Evolutionary conservation across 2,888 invertebrate genomes (phyloP).

Genomic region (Torymus tubicola): DNA sequence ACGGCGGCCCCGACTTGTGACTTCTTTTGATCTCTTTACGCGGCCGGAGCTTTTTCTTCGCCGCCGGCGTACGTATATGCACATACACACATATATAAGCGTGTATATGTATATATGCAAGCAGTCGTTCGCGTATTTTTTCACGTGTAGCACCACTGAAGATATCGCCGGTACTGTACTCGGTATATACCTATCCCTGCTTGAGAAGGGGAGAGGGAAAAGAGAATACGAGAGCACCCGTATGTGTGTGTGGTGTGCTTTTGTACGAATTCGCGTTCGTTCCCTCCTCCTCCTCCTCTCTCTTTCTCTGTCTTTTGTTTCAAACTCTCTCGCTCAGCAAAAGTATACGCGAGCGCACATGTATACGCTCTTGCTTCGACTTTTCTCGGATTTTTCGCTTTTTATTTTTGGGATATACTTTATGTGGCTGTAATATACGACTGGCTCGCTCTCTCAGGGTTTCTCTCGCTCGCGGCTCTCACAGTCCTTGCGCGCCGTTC

Average conservation of each 20-base stretch:
- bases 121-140: no score
- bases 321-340: neutral
- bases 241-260: neutral
- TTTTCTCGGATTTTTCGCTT: no score
- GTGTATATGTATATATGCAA: neutral
- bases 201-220: slow-evolving; percentile 6
- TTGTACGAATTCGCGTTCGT: slow-evolving; percentile 12
- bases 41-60: no score
- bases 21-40: no score
- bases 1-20: neutral
- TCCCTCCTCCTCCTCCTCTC: neutral
- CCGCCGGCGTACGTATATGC: neutral
- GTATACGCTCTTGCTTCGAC: no score
- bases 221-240: slow-evolving; percentile 1
- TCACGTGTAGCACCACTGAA: slow-evolving; percentile 26
- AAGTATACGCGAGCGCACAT: no score
- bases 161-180: slow-evolving; percentile 13
- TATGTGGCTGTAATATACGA: no score
- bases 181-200: neutral
- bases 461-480: no score
- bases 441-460: no score
- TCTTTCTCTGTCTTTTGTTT: neutral
- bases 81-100: neutral
- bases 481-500: no score
- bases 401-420: no score